Base-by-base conservation (phyloP, 2,888 invertebrate genomes). In the Phalera bucephala region DNA sequence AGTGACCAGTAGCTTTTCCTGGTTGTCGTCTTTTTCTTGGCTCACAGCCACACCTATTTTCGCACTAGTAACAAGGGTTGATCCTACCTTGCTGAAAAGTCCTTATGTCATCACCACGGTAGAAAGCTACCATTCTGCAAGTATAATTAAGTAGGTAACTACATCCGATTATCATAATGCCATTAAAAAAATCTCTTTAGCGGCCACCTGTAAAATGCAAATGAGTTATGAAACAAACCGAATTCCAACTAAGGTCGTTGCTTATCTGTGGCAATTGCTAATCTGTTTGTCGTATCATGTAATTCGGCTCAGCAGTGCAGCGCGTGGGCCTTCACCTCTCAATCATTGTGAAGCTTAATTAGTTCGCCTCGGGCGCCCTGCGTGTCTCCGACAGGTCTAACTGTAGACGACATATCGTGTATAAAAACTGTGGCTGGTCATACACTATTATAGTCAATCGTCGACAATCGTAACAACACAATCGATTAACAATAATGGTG, bases 271-370 rank as follows among this genome's bases (percentile, higher is more conserved):
- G 17, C 19, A 29, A 11, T 17, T 19, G 29, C 29, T 19, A 29
- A 29, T 29, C 19, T 19, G 9, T 29, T 7, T 10, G 19, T 29
- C 19, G 7, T 19, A 29, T 19, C 29, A 8, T 29, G n/a, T 27
- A 29, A 11, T 29, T 29, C 29, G 29, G 23, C 14, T 14, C 14
- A 14, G n/a, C 5, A 13, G 27, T 27, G 14, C 14, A 14, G 32
- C 20, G 13, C 9, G 40, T 15, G 22, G 42, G 8, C 55, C 58
- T 55, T 55, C 40, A 53, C 30, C 46, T 47, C 42, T 50, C 38
- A 47, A 34, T 40, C 31, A 51, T 33, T 33, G 37, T 38, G 14
- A 21, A 33, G 7, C 9, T 29, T 19, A 29, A 29, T 29, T 29
- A 29, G 29, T 3, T 19, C 19, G 27, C 27, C 14, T 7, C 29